phyloP scores from a whole-genome alignment of 2,797 vertebrate species.

The Botia almorhae region DNA sequence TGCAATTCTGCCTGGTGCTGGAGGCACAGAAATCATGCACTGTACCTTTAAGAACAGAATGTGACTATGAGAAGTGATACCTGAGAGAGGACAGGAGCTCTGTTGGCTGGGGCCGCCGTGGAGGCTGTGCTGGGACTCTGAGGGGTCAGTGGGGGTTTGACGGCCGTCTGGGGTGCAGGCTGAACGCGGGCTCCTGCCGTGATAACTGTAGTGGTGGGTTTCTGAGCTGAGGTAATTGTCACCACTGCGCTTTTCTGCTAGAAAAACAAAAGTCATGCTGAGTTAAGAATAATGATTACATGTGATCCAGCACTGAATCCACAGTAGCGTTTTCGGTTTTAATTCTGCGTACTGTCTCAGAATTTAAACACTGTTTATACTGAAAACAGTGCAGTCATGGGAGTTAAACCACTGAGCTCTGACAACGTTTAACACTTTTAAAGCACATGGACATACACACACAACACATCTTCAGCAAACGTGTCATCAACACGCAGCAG shows the following conservation, averaged over 20 bases:
- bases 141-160: slow-evolving; percentile 44
- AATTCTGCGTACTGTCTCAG: too few species aligned
- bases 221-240: slow-evolving; percentile 75
- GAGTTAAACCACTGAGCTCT: too few species aligned
- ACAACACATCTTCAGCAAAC: too few species aligned
- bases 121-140: slow-evolving; percentile 53
- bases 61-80: slow-evolving; percentile 56
- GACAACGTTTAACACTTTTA: too few species aligned
- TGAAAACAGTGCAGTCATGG: too few species aligned
- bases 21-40: not conserved
- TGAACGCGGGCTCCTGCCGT: slow-evolving; percentile 69
- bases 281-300: not conserved
- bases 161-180: slow-evolving; percentile 55
- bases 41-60: not conserved
- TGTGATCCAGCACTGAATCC: not conserved
- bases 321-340: too few species aligned
- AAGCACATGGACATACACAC: too few species aligned
- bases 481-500: too few species aligned
- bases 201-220: slow-evolving; percentile 75
- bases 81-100: slow-evolving; percentile 79
- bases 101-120: slow-evolving; percentile 59
- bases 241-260: slow-evolving; percentile 60
- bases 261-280: not conserved
- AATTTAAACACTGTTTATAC: too few species aligned
- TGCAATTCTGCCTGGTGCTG: not conserved